These are phyloP conservation scores for Varroa destructor DNA, from an alignment of 1,140 invertebrate species.

Conservation along the genomic window DNA sequence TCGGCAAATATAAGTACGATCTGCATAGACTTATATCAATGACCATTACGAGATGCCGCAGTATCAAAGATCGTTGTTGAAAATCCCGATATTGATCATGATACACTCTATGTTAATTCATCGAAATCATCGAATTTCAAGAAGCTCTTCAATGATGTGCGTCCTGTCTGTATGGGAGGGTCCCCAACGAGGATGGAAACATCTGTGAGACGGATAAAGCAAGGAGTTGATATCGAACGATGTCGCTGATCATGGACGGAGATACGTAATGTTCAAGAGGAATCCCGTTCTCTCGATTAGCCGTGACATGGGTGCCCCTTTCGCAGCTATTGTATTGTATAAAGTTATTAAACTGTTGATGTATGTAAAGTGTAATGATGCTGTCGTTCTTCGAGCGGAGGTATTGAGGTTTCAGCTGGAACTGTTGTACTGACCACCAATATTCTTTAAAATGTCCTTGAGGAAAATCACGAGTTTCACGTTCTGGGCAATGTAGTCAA, in stretches of 20 bases:
- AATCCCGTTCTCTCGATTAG: slow-evolving; percentile 79
- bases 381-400: slow-evolving; percentile 84
- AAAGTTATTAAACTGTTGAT: slow-evolving; percentile 87
- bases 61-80: neutral
- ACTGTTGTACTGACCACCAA: neutral
- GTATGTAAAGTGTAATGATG: slow-evolving; percentile 70
- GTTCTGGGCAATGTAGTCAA: slow-evolving; percentile 12
- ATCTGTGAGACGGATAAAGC: slow-evolving; percentile 77
- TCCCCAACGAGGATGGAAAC: slow-evolving; percentile 84
- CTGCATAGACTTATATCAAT: too few species aligned
- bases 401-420: slow-evolving; percentile 50
- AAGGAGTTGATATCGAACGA: slow-evolving; percentile 78
- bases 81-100: neutral
- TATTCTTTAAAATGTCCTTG: neutral
- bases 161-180: slow-evolving; percentile 97
- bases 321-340: slow-evolving; percentile 75
- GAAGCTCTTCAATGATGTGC: slow-evolving; percentile 35
- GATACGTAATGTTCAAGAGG: slow-evolving; percentile 95
- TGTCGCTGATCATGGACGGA: slow-evolving; percentile 77
- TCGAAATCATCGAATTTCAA: neutral
- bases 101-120: slow-evolving; percentile 3
- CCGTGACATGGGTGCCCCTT: slow-evolving; percentile 87
- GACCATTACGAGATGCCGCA: too few species aligned
- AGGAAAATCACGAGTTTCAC: slow-evolving; percentile 18
- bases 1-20: too few species aligned